Conservation (phyloP, 2,888 invertebrate species). For the Volucella zonaria region DNA sequence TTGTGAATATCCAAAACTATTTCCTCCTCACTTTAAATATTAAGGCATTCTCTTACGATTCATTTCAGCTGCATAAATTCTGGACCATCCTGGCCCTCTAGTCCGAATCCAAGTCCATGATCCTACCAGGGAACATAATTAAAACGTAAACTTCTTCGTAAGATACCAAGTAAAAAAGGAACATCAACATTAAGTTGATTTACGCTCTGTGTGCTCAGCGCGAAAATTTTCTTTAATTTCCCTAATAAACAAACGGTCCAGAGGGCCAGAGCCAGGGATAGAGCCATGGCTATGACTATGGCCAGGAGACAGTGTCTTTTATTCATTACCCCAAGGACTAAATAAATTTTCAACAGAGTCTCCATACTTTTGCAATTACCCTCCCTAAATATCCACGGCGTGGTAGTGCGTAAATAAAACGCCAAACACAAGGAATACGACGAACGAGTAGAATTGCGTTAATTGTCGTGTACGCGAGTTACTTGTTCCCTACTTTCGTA, state of each 20-base stretch:
- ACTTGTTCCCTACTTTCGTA: too few species aligned
- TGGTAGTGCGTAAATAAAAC: slow-evolving; percentile 73
- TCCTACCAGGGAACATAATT: slow-evolving; percentile 35
- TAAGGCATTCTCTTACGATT: too few species aligned
- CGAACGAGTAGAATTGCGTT: slow-evolving; percentile 65
- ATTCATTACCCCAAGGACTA: slow-evolving; percentile 72
- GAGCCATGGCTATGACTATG: too few species aligned
- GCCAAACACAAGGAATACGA: slow-evolving; percentile 4
- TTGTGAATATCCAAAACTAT: too few species aligned
- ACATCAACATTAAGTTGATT: slow-evolving; percentile 68
- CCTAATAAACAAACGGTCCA: slow-evolving; percentile 44
- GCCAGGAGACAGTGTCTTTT: slow-evolving; percentile 42
- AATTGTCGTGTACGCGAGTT: slow-evolving; percentile 57
- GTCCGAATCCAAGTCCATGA: neutral
- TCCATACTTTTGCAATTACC: slow-evolving; percentile 71
- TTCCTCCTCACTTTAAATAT: too few species aligned
- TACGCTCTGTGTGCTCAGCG: slow-evolving; percentile 48
- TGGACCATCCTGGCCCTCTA: neutral
- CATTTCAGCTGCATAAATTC: neutral
- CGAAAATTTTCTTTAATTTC: slow-evolving; percentile 62
- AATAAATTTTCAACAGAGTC: slow-evolving; percentile 68
- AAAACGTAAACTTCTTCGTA: slow-evolving; percentile 44
- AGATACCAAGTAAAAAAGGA: neutral
- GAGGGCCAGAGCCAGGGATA: too few species aligned
- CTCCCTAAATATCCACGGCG: slow-evolving; percentile 64